Percentiles rank a stretch among this genome's conserved stretches.
Evolutionary conservation across 2,113 vertebrate species (phyloP).

Genomic region (Saguinus midas): DNA sequence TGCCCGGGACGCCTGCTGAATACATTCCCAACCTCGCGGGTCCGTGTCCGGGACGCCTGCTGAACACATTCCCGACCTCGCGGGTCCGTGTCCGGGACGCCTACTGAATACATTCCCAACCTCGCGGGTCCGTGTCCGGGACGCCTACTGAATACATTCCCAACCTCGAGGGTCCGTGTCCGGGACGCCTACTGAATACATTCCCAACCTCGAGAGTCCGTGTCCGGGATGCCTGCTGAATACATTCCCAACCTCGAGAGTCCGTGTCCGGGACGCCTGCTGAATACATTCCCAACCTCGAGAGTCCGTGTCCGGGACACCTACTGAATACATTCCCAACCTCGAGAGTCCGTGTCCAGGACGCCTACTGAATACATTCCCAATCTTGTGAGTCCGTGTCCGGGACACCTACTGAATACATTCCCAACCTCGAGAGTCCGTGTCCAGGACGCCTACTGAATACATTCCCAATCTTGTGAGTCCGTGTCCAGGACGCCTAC

Average conservation of each 20-base stretch:
- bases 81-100: no score
- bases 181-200: neutral
- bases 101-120: no score
- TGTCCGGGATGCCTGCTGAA: neutral
- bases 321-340: no score
- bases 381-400: neutral
- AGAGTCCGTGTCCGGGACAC: no score
- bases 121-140: neutral
- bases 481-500: neutral
- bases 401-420: neutral
- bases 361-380: neutral
- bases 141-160: neutral
- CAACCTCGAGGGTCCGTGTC: neutral
- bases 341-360: neutral
- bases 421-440: accelerated
- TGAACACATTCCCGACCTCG: no score
- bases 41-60: no score
- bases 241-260: neutral
- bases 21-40: no score
- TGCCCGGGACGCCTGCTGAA: no score
- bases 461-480: neutral
- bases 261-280: no score
- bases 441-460: neutral
- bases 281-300: no score
- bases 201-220: neutral